Evolutionary conservation across 2,888 invertebrate genomes (phyloP), one percentile per base, ranked within the genome.

Genomic region (Dinocampus coccinellae): DNA sequence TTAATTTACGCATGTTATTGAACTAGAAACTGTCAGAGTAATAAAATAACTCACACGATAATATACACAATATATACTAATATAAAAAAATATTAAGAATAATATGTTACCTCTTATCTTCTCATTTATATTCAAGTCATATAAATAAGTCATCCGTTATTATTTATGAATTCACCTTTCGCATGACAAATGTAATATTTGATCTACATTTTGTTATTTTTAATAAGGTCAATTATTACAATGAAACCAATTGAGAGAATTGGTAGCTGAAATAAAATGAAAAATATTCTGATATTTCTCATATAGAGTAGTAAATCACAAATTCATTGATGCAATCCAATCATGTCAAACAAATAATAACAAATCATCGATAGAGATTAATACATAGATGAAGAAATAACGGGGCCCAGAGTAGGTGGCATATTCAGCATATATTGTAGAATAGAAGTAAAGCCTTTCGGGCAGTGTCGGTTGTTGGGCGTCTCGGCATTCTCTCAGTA

Each of bases 391-490:
- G 47, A n/a, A 16, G 29, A 57, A 16, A 75, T 79, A 79, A 80
- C 80, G 79, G 79, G 73, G 72, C 75, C 70, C 67, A 72, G 16
- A 66, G 71, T 71, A 71, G 68, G 58, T 61, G 69, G 70, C 60
- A 69, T 63, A 58, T 66, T 61, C 70, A 69, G 70, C 62, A 73
- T 65, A 73, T 70, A 62, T 55, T 33, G 26, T 63, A 58, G 55
- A 65, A 39, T 29, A 29, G 1, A 20, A 47, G 16, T 47, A 47
- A 47, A 47, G 47, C 16, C 47, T 47, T 47, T 47, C 47, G 47
- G 16, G 4, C 47, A 47, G 47, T 47, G 6, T 47, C 47, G 42
- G 29, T 47, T 26, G 42, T 70, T 58, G 39, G 55, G 36, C 62
- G 34, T 24, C 47, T 22, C 66, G 24, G 33, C 57, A 52, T 62